Conservation (phyloP, 64 coral and sea anemone genomes). For the Cladopsammia gracilis region DNA sequence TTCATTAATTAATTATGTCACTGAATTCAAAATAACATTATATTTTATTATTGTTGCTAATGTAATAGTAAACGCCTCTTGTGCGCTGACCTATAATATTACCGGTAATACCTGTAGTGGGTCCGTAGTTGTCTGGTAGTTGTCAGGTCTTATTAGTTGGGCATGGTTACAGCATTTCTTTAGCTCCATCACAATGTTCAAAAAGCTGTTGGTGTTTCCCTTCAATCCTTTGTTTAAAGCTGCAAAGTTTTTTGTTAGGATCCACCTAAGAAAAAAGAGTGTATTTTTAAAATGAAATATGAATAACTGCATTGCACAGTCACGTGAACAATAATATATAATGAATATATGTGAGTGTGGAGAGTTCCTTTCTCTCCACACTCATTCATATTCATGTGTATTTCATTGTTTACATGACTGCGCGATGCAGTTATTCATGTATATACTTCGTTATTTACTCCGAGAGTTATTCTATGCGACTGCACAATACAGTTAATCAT, state of each 20-base stretch:
- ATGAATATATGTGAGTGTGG: too few species aligned
- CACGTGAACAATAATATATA: too few species aligned
- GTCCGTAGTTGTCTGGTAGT: constrained; percentile 53
- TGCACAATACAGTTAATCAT: too few species aligned
- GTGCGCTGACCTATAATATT: neutral
- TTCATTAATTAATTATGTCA: too few species aligned
- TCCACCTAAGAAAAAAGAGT: constrained; percentile 76
- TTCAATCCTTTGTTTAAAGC: constrained; percentile 98
- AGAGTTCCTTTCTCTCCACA: too few species aligned
- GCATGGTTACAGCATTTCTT: constrained; percentile 98
- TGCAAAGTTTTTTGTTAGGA: constrained; percentile 95
- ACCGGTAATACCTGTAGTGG: constrained; percentile 70
- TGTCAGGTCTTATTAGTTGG: constrained; percentile 89
- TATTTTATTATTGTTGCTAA: too few species aligned
- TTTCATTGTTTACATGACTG: too few species aligned
- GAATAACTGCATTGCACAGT: neutral
- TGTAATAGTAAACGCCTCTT: neutral
- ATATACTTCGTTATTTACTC: too few species aligned
- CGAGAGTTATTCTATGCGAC: too few species aligned
- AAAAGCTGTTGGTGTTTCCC: constrained; percentile 91
- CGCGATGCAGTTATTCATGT: too few species aligned
- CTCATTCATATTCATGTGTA: too few species aligned
- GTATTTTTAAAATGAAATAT: neutral
- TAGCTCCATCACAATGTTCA: constrained; percentile 99
- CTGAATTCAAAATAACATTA: too few species aligned